These are phyloP conservation scores for western clawed frog (Xenopus tropicalis) DNA, from an alignment of 2,113 vertebrate genomes.

Conservation along the genomic window UCB_Xtro_10.0 CM004443.2:168147501-168148000, in stretches of 20 bases:
- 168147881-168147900: slow-evolving; percentile 39
- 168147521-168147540: no score
- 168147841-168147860: slow-evolving; percentile 25
- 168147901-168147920: slow-evolving; percentile 21
- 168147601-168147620: no score
- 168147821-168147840: slow-evolving; percentile 21
- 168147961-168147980: no score
- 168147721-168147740: slow-evolving; percentile 1
- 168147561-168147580: no score
- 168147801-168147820: slow-evolving; percentile 25
- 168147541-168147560: no score
- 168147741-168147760: slow-evolving; percentile 2
- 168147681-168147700: no score
- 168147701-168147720: neutral
- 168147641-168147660: neutral
- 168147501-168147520: no score
- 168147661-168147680: neutral
- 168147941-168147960: neutral
- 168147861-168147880: slow-evolving; percentile 34
- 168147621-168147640: neutral
- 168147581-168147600: no score
- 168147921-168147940: slow-evolving; percentile 12
- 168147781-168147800: slow-evolving; percentile 6
- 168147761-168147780: neutral
- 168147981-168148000: no score